Evolutionary conservation across 2,888 invertebrate genomes (phyloP).

Genomic region (Lordiphosa andalusiaca): DNA sequence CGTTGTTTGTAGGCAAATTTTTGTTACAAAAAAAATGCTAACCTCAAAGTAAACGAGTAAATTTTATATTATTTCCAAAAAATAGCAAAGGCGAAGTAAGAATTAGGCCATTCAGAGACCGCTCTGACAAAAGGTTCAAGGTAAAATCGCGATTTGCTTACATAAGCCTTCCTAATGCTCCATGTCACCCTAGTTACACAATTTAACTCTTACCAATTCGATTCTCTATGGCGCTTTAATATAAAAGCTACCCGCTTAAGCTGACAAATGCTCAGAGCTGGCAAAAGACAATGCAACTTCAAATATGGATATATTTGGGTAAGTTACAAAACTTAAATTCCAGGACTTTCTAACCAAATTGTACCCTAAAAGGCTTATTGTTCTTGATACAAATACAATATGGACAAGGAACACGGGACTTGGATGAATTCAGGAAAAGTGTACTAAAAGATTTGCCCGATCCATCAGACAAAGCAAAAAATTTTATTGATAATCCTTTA

Average conservation of each 20-base stretch:
- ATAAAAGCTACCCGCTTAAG: neutral
- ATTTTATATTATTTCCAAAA: no score
- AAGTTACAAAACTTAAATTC: neutral
- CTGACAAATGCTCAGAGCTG: neutral
- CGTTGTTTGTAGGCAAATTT: no score
- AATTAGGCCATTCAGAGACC: neutral
- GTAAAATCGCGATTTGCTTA: neutral
- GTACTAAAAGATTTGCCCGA: no score
- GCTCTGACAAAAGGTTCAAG: neutral
- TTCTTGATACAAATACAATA: neutral
- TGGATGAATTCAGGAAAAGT: no score
- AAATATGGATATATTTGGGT: no score
- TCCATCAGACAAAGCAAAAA: no score
- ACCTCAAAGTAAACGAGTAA: no score
- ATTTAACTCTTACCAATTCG: constrained; percentile 2
- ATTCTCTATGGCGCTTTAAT: neutral
- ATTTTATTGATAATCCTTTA: no score
- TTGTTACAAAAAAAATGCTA: no score
- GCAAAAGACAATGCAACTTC: no score
- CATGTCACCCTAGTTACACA: neutral
- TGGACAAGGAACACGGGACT: neutral
- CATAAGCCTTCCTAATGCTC: no score
- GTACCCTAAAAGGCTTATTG: neutral
- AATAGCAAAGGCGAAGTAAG: no score
- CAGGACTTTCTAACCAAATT: neutral